phyloP scores from a whole-genome alignment of 2,888 invertebrate species.

The Nysson spinosus region DNA sequence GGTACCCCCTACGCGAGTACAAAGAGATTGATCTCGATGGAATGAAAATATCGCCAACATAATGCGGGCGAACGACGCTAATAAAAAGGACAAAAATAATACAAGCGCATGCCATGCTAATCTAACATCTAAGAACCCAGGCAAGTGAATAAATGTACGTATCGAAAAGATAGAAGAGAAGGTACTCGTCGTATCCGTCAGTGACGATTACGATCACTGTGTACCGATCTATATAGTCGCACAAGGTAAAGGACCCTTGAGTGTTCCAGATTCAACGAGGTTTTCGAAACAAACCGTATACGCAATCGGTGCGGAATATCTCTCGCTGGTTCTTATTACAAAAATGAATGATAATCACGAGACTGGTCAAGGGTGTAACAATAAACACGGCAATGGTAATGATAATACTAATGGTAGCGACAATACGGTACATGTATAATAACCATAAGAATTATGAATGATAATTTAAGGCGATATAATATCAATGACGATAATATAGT shows the following conservation, averaged over 20 bases:
- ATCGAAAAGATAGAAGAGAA: slow-evolving; percentile 39
- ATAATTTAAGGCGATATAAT: slow-evolving; percentile 12
- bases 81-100: slow-evolving; percentile 30
- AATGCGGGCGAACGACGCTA: slow-evolving; percentile 30
- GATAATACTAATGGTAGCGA: slow-evolving; percentile 53
- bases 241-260: slow-evolving; percentile 24
- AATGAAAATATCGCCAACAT: slow-evolving; percentile 37
- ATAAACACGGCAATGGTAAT: slow-evolving; percentile 24
- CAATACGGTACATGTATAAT: slow-evolving; percentile 42
- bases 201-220: too few relatives aligned
- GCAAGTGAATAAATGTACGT: slow-evolving; percentile 44
- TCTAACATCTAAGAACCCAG: slow-evolving; percentile 57
- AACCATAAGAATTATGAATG: slow-evolving; percentile 20
- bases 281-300: slow-evolving; percentile 29
- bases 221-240: too few relatives aligned
- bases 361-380: slow-evolving; percentile 25
- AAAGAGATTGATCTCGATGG: slow-evolving; percentile 40
- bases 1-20: slow-evolving; percentile 19
- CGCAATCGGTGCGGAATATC: slow-evolving; percentile 29
- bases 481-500: slow-evolving; percentile 35
- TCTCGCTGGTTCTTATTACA: slow-evolving; percentile 17
- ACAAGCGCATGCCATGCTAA: slow-evolving; percentile 73
- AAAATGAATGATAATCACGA: slow-evolving; percentile 29
- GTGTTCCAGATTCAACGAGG: slow-evolving; percentile 35
- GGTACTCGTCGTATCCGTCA: slow-evolving; percentile 45